These are phyloP conservation scores for Agrilus mali DNA, from an alignment of 2,888 invertebrate species.

Conservation along the genomic window DNA sequence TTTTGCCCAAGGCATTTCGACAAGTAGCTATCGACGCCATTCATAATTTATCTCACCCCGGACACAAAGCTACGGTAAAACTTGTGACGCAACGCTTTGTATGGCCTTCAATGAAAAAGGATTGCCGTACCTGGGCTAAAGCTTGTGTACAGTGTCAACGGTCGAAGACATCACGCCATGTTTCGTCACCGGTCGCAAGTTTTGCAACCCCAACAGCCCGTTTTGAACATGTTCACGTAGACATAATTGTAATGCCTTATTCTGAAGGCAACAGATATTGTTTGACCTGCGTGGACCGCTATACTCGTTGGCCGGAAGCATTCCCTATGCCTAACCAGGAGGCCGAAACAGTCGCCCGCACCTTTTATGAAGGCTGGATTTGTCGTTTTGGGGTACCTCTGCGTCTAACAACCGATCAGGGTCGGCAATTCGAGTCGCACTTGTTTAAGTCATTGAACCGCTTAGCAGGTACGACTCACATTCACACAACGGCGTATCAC, in stretches of 20 bases:
- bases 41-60: constrained; percentile 1
- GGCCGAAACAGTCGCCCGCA: neutral
- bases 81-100: neutral
- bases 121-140: neutral
- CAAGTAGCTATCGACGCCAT: too few species aligned
- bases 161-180: neutral
- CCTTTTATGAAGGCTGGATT: constrained; percentile 6
- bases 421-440: constrained; percentile 13
- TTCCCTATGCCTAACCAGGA: constrained; percentile 11
- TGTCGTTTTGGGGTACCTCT: constrained; percentile 9
- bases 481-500: neutral
- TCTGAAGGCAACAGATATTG: neutral
- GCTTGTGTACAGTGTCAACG: constrained; percentile 1
- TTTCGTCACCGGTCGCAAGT: too few species aligned
- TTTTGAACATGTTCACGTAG: constrained; percentile 9
- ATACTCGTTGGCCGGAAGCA: constrained; percentile 9
- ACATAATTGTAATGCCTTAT: constrained; percentile 9
- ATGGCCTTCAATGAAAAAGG: neutral
- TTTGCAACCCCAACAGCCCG: too few species aligned
- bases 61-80: neutral
- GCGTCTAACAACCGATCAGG: constrained; percentile 11
- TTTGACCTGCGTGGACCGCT: neutral
- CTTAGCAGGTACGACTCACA: neutral
- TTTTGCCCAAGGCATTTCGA: too few species aligned
- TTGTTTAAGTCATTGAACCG: constrained; percentile 7